Conservation (phyloP, 23 tunicate species). For the Trididemnum miniatum region DNA sequence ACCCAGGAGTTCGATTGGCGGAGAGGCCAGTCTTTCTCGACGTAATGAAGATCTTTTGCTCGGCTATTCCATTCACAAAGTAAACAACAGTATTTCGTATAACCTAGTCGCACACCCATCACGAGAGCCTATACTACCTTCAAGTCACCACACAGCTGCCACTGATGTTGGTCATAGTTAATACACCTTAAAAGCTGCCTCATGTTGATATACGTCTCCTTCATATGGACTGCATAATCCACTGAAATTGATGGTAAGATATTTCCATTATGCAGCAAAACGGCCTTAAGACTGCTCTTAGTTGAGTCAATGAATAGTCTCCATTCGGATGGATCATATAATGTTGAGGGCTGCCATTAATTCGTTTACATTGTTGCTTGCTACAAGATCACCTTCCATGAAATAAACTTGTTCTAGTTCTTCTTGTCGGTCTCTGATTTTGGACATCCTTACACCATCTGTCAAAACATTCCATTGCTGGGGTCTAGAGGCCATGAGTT, state of each 20-base stretch:
- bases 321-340: conserved; percentile 40
- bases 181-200: conserved; percentile 33
- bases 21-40: conserved; percentile 46
- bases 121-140: conserved; percentile 37
- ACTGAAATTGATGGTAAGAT: conserved; percentile 48
- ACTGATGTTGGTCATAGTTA: conserved; percentile 39
- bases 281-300: conserved; percentile 35
- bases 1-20: conserved; percentile 38
- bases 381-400: conserved; percentile 31
- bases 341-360: conserved; percentile 33
- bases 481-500: conserved; percentile 36
- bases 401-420: conserved; percentile 27
- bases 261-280: conserved; percentile 49
- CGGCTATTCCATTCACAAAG: conserved; percentile 42
- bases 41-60: conserved; percentile 32
- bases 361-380: conserved; percentile 24
- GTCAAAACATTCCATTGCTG: conserved; percentile 44
- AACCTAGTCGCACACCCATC: conserved; percentile 39
- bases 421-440: conserved; percentile 30
- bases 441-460: conserved; percentile 24
- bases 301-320: conserved; percentile 44
- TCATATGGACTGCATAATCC: conserved; percentile 39
- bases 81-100: conserved; percentile 32
- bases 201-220: conserved; percentile 35
- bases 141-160: conserved; percentile 47